Evolutionary conservation across 2,797 vertebrate genomes (phyloP), one percentile per base, ranked within the genome.

Genomic region (Alcedo quadribrachys): DNA sequence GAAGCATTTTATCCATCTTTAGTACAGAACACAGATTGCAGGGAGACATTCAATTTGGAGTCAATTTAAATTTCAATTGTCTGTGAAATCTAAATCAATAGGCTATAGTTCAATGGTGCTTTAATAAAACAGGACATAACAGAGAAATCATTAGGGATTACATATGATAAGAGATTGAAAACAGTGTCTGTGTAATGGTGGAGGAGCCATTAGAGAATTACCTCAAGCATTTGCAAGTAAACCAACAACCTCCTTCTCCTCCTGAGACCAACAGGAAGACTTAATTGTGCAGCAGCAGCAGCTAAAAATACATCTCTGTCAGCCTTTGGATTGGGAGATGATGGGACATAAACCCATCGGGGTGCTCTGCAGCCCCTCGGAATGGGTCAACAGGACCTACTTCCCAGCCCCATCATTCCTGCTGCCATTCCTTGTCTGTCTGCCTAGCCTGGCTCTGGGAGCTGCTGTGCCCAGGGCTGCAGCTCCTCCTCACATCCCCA

Each of bases 21-120:
- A 95, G 94, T 93, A 90, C 95, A 93, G 97, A 97, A 96, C 96
- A 96, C 96, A 97, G 96, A 97, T 97, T 97, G 97, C 97, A 92
- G 32, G 97, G 97, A 98, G 97, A 97, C 97, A 96, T 98, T 98
- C 97, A 97, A 97, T 98, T 98, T 98, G 97, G 95, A 98, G 97
- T 97, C 98, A 97, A 98, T 98, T 98, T 98, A 97, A 97, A 98
- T 98, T 98, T 97, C 97, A 98, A 98, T 98, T 98, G 98, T 97
- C 97, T 98, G 98, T 98, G 97, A 98, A 98, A 98, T 98, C 97
- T 97, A 97, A 98, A 98, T 98, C 98, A 98, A 98, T 98, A 98
- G 97, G 97, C 97, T 98, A 97, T 97, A 97, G 97, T 97, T 98
- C 97, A 97, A 97, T 97, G 97, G 97, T 45, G 96, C 97, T 97